Evolutionary conservation across 2,888 invertebrate species (phyloP).

Genomic region (Parapristionchus giblindavisi): DNA sequence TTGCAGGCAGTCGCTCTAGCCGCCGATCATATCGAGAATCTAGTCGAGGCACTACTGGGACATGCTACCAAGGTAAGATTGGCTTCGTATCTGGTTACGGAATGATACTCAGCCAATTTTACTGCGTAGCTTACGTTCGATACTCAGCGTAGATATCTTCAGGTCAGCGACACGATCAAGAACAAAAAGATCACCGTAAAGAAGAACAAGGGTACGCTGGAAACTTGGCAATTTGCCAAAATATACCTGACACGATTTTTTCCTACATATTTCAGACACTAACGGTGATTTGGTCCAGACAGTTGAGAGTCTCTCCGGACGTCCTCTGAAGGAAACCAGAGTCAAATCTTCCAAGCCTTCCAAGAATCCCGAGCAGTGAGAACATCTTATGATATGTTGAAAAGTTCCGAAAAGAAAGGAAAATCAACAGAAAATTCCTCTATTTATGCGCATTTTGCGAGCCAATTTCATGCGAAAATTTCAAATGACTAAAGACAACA

Average conservation of each 20-base stretch:
- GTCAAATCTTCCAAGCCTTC: too few species aligned
- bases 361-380: not conserved
- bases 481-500: too few species aligned
- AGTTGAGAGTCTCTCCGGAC: not conserved
- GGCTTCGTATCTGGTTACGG: not conserved
- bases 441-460: too few species aligned
- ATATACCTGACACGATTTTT: not conserved
- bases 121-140: not conserved
- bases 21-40: not conserved
- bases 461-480: too few species aligned
- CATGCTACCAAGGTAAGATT: not conserved
- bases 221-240: not conserved
- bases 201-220: slow-evolving; percentile 18
- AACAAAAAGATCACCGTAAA: slow-evolving; percentile 26
- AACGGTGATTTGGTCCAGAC: slow-evolving; percentile 14
- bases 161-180: slow-evolving; percentile 3
- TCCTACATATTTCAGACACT: slow-evolving; percentile 4
- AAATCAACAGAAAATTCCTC: too few species aligned
- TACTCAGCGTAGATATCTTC: not conserved
- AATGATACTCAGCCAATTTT: not conserved
- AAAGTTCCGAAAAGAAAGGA: too few species aligned
- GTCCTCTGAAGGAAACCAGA: not conserved
- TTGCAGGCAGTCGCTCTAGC: not conserved
- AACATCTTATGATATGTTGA: too few species aligned
- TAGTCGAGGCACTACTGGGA: not conserved